Conservation (phyloP, 1,140 invertebrate genomes). For the Drosophila varians region DNA sequence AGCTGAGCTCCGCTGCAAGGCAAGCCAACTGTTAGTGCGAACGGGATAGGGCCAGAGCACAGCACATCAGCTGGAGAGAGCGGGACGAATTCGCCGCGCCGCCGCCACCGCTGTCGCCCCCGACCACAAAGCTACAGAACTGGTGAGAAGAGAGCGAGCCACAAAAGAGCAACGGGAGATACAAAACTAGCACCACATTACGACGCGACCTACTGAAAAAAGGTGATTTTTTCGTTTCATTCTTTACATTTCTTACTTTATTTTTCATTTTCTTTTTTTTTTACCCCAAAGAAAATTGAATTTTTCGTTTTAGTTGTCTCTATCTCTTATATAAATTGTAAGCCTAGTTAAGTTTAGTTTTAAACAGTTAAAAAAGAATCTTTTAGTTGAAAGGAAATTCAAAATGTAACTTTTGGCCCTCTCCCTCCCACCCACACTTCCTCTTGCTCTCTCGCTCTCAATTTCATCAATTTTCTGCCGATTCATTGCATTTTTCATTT, state of each 20-base stretch:
- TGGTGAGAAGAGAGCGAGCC: not conserved
- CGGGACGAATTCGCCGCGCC: not conserved
- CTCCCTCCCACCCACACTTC: slow-evolving; percentile 12
- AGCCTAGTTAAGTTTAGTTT: slow-evolving; percentile 52
- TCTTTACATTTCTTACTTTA: slow-evolving; percentile 45
- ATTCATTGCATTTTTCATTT: slow-evolving; percentile 20
- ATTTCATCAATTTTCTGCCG: slow-evolving; percentile 6
- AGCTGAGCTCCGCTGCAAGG: slow-evolving; percentile 54
- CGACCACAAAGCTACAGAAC: not conserved
- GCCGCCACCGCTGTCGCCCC: not conserved
- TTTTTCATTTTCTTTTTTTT: slow-evolving; percentile 41
- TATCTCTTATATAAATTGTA: slow-evolving; percentile 42
- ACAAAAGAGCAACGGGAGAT: slow-evolving; percentile 33
- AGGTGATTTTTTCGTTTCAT: slow-evolving; percentile 69
- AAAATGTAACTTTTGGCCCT: slow-evolving; percentile 27
- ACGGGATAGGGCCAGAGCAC: slow-evolving; percentile 1
- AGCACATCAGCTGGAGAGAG: slow-evolving; percentile 4
- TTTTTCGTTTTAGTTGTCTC: slow-evolving; percentile 59
- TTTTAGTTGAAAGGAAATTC: slow-evolving; percentile 17
- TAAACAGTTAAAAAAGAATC: slow-evolving; percentile 1
- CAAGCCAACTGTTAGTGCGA: slow-evolving; percentile 18
- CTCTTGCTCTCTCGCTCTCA: slow-evolving; percentile 22
- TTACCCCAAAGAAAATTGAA: slow-evolving; percentile 31
- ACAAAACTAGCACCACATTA: slow-evolving; percentile 44
- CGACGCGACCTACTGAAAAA: slow-evolving; percentile 74